Evolutionary conservation across 92 coral and sea anemone species (phyloP), one percentile per base, ranked within the genome.

Genomic region (Palythoa heliodiscus): DNA sequence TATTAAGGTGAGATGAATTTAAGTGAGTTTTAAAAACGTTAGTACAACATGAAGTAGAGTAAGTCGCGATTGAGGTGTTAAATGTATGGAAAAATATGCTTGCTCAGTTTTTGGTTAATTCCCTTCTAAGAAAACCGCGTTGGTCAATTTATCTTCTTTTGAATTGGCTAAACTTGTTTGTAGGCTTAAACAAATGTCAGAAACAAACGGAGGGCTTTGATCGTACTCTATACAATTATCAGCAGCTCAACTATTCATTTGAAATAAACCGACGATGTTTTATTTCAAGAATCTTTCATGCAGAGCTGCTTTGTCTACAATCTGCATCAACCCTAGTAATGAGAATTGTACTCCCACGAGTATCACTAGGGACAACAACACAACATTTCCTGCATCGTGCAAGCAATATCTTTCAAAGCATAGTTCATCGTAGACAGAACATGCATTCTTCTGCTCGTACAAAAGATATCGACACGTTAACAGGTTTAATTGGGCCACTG

Each of bases 401-500:
- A 80, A 67, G 4, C 3, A 22, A 19, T 40, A 64, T 29, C 60
- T 80, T 80, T 80, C 60, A 80, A 66, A 80, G 20, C 39, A 40
- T 35, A 40, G 22, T 66, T 39, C 10, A 52, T 1, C 39, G 83
- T 19, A 64, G 47, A 66, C 43, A 80, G 43, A 25, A 15, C 73
- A 80, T 20, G 20, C 23, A 7, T 64, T 35, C 40, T 22, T 50
- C 22, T 66, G 55, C 40, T 23, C 11, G 66, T 11, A 80, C 84
- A 80, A 66, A 47, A 63, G 63, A 67, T 29, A 39, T 15, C 53
- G 20, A 39, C 40, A 3, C 22, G 16, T 53, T 43, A 80, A 40
- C 35, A 67, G 75, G 16, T 47, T 69, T 63, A 80, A 80, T 66
- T 70, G 22, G 47, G 23, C 13, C 74, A 66, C 60, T 24, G 84